Evolutionary conservation across 2,888 invertebrate species (phyloP).

Genomic region (Erebia aethiops): DNA sequence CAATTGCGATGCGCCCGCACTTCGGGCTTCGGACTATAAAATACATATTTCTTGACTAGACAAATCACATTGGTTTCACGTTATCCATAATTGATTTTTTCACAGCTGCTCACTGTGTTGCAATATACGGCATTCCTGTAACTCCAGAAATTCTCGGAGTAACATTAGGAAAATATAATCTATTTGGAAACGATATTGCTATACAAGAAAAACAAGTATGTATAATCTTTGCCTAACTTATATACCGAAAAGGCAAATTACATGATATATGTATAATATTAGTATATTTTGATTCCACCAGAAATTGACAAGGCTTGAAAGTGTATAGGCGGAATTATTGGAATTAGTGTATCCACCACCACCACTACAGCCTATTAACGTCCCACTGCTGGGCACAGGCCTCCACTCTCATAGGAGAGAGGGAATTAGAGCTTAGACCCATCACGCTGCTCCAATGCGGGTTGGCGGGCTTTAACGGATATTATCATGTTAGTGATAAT

Average conservation of each 20-base stretch:
- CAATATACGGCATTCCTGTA: conserved; percentile 10
- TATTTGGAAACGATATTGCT: conserved; percentile 21
- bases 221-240: not conserved
- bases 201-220: conserved; percentile 25
- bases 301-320: not conserved
- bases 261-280: not conserved
- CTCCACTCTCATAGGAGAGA: no score
- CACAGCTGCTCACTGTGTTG: conserved; percentile 31
- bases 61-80: no score
- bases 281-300: not conserved
- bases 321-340: not conserved
- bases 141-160: conserved; percentile 18
- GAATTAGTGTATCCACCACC: no score
- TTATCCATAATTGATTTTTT: not conserved
- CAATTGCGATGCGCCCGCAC: no score
- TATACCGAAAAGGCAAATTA: not conserved
- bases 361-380: no score
- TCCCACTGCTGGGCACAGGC: no score
- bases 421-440: no score
- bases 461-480: no score
- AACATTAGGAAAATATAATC: conserved; percentile 24
- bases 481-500: no score
- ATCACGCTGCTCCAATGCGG: no score
- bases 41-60: no score
- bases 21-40: no score